Evolutionary conservation across 2,888 invertebrate genomes (phyloP).

Genomic region (Trichogramma dendrolimi): DNA sequence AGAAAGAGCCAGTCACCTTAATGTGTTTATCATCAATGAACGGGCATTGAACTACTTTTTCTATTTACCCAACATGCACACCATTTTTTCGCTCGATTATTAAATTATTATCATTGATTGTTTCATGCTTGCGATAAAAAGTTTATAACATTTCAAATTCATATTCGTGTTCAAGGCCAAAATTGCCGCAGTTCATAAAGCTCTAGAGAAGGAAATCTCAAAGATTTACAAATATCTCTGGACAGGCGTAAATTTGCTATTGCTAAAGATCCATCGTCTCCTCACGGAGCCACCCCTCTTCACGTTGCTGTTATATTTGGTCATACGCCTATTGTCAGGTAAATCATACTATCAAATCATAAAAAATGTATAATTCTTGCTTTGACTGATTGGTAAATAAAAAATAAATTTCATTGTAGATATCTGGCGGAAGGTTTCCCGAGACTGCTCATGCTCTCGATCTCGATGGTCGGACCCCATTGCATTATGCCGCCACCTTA

Average conservation of each 20-base stretch:
- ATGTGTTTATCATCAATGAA: too few relatives aligned
- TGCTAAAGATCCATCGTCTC: slow-evolving; percentile 78
- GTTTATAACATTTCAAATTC: not conserved
- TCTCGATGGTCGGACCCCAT: slow-evolving; percentile 75
- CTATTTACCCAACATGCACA: too few relatives aligned
- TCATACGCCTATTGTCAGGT: slow-evolving; percentile 60
- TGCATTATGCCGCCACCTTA: slow-evolving; percentile 82
- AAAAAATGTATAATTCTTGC: not conserved
- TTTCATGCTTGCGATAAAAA: not conserved
- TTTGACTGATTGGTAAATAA: not conserved
- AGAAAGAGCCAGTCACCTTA: too few relatives aligned
- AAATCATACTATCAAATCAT: not conserved
- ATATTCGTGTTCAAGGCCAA: slow-evolving; percentile 63
- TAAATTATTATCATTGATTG: too few relatives aligned
- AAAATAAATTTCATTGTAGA: slow-evolving; percentile 36
- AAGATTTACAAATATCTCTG: slow-evolving; percentile 78
- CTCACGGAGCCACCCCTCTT: slow-evolving; percentile 78
- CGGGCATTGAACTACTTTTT: too few relatives aligned
- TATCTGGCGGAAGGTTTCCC: slow-evolving; percentile 75
- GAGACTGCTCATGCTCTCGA: slow-evolving; percentile 80
- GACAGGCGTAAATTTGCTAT: slow-evolving; percentile 88
- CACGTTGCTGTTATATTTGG: slow-evolving; percentile 84
- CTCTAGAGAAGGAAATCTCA: slow-evolving; percentile 80
- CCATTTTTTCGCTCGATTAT: too few relatives aligned
- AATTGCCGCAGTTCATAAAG: slow-evolving; percentile 82